These are phyloP conservation scores for Propithecus coquereli DNA, from an alignment of 2,113 vertebrate species.

Conservation along the genomic window DNA sequence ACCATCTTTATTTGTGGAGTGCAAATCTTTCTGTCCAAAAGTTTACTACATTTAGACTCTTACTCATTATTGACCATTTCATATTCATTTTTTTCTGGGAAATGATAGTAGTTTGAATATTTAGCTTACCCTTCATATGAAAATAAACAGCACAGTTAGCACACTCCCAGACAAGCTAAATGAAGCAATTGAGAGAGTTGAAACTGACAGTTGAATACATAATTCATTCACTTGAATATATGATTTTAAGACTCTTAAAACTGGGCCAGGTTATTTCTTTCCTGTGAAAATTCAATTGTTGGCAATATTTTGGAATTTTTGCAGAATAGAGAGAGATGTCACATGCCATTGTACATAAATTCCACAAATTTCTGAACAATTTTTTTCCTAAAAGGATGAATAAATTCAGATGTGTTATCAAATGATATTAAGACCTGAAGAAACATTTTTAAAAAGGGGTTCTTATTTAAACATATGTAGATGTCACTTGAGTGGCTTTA, in stretches of 20 bases:
- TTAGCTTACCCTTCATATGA: constrained; percentile 44
- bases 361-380: neutral
- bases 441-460: neutral
- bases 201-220: constrained; percentile 51
- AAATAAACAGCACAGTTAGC: constrained; percentile 68
- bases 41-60: constrained; percentile 58
- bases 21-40: constrained; percentile 64
- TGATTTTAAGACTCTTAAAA: constrained; percentile 23
- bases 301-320: constrained; percentile 20
- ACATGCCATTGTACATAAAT: neutral
- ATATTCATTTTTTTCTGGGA: constrained; percentile 63
- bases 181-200: constrained; percentile 48
- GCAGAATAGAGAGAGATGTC: neutral
- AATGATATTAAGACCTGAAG: neutral
- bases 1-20: constrained; percentile 68
- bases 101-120: constrained; percentile 71
- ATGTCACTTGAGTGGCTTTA: neutral
- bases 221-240: constrained; percentile 49
- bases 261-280: neutral
- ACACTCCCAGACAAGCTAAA: constrained; percentile 65
- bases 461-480: neutral
- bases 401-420: neutral
- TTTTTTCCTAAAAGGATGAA: neutral
- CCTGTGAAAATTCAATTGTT: neutral
- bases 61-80: constrained; percentile 64